Base-by-base conservation (phyloP, 1,140 invertebrate genomes). In the Conus ventricosus region DNA sequence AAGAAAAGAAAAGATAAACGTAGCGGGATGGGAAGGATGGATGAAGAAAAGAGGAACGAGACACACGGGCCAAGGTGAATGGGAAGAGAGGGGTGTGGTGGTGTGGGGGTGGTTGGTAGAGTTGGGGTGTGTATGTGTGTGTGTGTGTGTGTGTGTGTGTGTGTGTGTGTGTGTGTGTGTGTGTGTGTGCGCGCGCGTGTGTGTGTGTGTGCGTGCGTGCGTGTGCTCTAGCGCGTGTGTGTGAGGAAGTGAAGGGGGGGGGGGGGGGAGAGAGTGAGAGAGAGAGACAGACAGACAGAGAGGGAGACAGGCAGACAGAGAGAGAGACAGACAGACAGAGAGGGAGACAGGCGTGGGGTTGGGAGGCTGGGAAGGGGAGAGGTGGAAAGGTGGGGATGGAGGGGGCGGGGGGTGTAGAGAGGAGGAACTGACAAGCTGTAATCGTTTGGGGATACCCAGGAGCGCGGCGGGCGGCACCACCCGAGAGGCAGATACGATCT, bases 191-290 rank as follows among this genome's bases (percentile, higher is more conserved):
- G 39, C 3, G 39, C 3, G 39, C 3, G 39, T 39, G 39, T 39
- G 39, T 39, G 39, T 39, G 39, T 39, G 39, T 39, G 39, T 39
- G 39, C 3, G 39, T 39, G 39, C 3, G 39, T 39, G 39, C 3
- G 39, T 39, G 3, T 39, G 39, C 39, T 39, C 39, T 39, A 39
- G 39, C 39, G 39, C 39, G 39, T 39, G 39, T 15, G 39, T 15
- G 39, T 15, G 23, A 51, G 39, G 81, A 55, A 25, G 25, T 13
- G 25, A 25, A 55, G 53, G 25, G 53, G 25, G 53, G 25, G 23
- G 39, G 10, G 39, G 23, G 84, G 67, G 67, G 60, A 67, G 84
- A 67, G 60, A 85, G 84, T 71, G 84, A 85, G 84, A 67, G 84
- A 85, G 67, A 71, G 67, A 71, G 17, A 20, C 8, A 71, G 67